Conservation (phyloP, 2,113 vertebrate species). For the Plecotus auritus region DNA sequence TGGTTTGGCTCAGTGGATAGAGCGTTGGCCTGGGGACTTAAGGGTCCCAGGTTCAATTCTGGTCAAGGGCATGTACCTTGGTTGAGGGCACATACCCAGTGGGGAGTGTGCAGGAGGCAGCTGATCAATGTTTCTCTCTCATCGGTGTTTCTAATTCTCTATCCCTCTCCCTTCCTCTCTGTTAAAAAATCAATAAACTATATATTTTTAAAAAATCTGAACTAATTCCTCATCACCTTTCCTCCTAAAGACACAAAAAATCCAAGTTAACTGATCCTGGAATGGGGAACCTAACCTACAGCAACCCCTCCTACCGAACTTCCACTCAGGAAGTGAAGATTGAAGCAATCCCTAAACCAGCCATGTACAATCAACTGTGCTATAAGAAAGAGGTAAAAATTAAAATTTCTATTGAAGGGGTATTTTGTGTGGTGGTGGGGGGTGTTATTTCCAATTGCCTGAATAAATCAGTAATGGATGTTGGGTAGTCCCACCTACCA, state of each 20-base stretch:
- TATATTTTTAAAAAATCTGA: not conserved
- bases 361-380: slow-evolving; percentile 94
- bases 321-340: slow-evolving; percentile 99
- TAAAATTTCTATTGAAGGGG: not conserved
- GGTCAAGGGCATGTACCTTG: no score
- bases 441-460: not conserved
- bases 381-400: slow-evolving; percentile 95
- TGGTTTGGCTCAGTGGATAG: no score
- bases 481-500: not conserved
- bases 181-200: no score
- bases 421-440: not conserved
- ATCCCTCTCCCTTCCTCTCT: no score
- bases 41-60: no score
- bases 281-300: slow-evolving; percentile 96
- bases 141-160: no score
- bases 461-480: not conserved
- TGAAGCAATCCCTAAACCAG: slow-evolving; percentile 92
- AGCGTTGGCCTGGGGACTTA: no score
- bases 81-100: no score
- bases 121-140: no score
- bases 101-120: no score
- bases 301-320: slow-evolving; percentile 96
- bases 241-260: slow-evolving; percentile 90
- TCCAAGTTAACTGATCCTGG: slow-evolving; percentile 94
- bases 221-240: slow-evolving; percentile 41